Evolutionary conservation across 1,140 invertebrate genomes (phyloP), one percentile per base, ranked within the genome.

Genomic region (Drosophila simulans): DNA sequence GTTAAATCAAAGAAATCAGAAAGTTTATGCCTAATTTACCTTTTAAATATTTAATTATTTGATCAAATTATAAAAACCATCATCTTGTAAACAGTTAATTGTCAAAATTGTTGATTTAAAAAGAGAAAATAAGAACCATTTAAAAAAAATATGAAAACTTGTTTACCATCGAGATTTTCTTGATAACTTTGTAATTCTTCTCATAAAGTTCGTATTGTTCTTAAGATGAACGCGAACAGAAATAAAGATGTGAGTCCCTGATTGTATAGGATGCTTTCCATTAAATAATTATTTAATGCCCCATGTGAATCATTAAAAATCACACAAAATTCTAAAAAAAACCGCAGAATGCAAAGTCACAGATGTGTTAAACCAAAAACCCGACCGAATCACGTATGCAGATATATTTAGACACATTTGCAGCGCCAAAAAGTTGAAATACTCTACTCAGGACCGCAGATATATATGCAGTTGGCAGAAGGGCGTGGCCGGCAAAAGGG

Each of bases 321-420:
- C 22, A 43, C 60, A 13, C n/a, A 52, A 15, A 63, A 53, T 34
- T 72, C 56, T 31, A 3, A n/a, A 46, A 17, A 20, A 48, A 35
- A 39, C 52, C 64, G 31, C 66, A 49, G 11, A 56, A 52, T 40
- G 17, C 31, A 17, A 37, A 46, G 34, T 27, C 63, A 10, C 8
- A 25, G 22, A 68, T 55, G 22, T n/a, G 22, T 65, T 40, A 17
- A 10, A 11, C 59, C 31, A 20, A 65, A 68, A 20, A 43, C 20
- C 35, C 40, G 37, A 20, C 31, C 4, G 20, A n/a, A 69, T 55
- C 64, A 48, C 65, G 31, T 70, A 31, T 31, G 25, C 34, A 37
- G 42, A 25, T 70, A 69, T 70, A 69, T 70, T 48, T 55, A 53
- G 62, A 66, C 31, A 13, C 40, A 46, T 70, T 31, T 17, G 34